Evolutionary conservation across 2,888 invertebrate species (phyloP).

Genomic region (Julus scanicus): DNA sequence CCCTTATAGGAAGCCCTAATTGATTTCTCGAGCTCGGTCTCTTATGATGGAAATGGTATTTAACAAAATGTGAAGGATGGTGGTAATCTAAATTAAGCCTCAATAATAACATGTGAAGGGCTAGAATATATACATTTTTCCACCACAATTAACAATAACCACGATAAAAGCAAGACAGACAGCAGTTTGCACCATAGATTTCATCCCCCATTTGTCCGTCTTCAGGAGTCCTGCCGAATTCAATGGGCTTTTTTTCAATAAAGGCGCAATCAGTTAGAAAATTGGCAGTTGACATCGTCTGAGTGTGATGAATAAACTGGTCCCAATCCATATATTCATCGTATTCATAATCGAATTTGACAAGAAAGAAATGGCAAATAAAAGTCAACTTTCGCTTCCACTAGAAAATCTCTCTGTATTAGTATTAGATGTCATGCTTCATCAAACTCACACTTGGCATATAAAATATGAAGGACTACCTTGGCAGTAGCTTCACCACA

Average conservation of each 20-base stretch:
- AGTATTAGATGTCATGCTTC: not conserved
- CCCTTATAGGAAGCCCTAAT: not conserved
- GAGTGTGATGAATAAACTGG: not conserved
- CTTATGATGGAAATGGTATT: not conserved
- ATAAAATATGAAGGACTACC: not conserved
- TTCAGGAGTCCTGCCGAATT: not conserved
- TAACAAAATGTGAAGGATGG: constrained; percentile 5
- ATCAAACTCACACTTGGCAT: not conserved
- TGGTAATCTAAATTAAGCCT: not conserved
- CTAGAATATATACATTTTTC: not conserved
- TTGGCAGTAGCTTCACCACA: not conserved
- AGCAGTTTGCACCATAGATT: constrained; percentile 7
- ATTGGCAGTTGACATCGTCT: constrained; percentile 20
- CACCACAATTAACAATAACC: not conserved
- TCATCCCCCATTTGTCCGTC: constrained; percentile 18
- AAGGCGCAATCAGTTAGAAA: not conserved
- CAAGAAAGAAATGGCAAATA: constrained; percentile 22
- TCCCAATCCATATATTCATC: constrained; percentile 33
- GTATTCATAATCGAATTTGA: constrained; percentile 22
- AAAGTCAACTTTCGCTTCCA: not conserved
- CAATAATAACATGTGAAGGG: not conserved
- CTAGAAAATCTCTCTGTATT: not conserved
- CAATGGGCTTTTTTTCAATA: not conserved
- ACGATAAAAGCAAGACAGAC: constrained; percentile 20
- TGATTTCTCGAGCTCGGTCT: not conserved